Conservation (phyloP, 2,797 vertebrate species). For the Pteropus rufus region DNA sequence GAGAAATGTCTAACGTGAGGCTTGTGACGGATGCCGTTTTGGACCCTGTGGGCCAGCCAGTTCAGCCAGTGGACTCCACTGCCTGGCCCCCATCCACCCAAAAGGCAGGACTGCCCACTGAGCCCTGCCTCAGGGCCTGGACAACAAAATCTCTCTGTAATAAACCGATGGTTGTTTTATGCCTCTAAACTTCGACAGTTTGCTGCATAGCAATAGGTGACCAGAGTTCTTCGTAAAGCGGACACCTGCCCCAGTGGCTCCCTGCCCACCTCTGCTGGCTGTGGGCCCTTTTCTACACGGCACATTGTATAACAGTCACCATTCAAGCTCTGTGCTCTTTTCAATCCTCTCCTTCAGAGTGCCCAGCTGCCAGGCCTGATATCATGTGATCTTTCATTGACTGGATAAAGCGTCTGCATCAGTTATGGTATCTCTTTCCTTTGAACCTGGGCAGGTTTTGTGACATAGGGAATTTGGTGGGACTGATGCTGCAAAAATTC, state of each 20-base stretch:
- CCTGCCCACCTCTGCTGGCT: neutral
- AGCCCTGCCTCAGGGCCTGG: neutral
- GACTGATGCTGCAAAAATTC: neutral
- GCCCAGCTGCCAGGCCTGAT: neutral
- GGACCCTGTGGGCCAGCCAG: neutral
- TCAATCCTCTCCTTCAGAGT: neutral
- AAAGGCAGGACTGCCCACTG: neutral
- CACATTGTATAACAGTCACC: neutral
- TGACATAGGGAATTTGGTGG: neutral
- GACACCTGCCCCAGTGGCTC: too few relatives aligned
- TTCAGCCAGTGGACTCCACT: neutral
- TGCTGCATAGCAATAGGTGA: neutral
- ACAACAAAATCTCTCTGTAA: neutral
- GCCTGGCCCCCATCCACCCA: fast-evolving
- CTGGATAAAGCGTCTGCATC: neutral
- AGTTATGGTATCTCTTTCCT: neutral
- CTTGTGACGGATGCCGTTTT: neutral
- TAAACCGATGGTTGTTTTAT: neutral
- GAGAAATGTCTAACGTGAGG: neutral
- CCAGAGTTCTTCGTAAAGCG: neutral
- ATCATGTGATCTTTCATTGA: neutral
- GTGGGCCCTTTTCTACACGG: neutral
- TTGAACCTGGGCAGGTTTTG: neutral
- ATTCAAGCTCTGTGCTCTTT: neutral
- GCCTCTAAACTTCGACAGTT: neutral